Evolutionary conservation across 2,113 vertebrate species (phyloP).

Genomic region (Pelecanus crispus): DNA sequence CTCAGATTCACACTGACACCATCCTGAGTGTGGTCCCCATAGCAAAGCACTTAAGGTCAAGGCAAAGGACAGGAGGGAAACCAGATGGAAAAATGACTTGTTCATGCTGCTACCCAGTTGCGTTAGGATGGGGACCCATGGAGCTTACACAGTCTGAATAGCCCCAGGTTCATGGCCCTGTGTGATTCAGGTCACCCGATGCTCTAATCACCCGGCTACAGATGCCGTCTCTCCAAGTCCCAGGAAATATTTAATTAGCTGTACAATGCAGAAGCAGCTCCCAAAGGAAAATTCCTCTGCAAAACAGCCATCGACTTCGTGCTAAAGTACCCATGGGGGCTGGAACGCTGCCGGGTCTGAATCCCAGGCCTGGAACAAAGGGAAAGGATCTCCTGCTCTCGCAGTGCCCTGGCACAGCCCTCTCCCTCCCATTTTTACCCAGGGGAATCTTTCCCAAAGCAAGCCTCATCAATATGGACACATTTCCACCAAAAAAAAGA

Average conservation of each 20-base stretch:
- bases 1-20: neutral
- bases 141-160: slow-evolving; percentile 50
- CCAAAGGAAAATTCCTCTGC: slow-evolving; percentile 56
- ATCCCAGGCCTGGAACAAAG: slow-evolving; percentile 30
- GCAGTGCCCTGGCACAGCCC: neutral
- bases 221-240: slow-evolving; percentile 51
- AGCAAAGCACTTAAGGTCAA: slow-evolving; percentile 29
- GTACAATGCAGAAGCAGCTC: slow-evolving; percentile 52
- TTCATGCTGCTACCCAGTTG: slow-evolving; percentile 39
- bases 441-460: neutral
- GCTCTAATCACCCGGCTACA: slow-evolving; percentile 55
- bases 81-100: slow-evolving; percentile 53
- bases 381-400: neutral
- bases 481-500: neutral
- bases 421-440: neutral
- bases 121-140: slow-evolving; percentile 24
- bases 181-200: slow-evolving; percentile 60
- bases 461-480: neutral
- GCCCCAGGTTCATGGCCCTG: slow-evolving; percentile 58
- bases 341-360: neutral
- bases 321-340: neutral
- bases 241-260: slow-evolving; percentile 68
- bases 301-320: neutral
- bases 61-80: slow-evolving; percentile 40
- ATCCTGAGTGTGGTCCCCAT: slow-evolving; percentile 22